Conservation (phyloP, 2,797 vertebrate species). For the Nasua narica region DNA sequence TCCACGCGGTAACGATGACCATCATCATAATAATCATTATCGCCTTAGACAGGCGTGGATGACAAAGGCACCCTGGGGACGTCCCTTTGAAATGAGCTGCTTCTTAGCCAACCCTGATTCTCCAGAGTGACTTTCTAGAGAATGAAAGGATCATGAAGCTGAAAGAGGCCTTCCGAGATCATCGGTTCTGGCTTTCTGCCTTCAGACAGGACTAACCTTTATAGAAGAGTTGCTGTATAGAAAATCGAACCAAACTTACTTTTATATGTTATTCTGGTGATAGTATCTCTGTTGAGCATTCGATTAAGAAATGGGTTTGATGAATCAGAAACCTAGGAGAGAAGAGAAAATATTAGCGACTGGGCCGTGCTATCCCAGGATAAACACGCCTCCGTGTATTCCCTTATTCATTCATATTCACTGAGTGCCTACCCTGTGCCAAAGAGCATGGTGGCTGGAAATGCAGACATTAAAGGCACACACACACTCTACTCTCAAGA, state of each 20-base stretch:
- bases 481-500: not conserved
- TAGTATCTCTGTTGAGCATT: slow-evolving; percentile 99
- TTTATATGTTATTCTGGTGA: slow-evolving; percentile 99
- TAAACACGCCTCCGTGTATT: not conserved
- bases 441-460: not conserved
- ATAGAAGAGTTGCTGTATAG: not conserved
- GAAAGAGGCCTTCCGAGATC: not conserved
- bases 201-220: slow-evolving; percentile 38
- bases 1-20: not conserved
- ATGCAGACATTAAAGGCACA: not conserved
- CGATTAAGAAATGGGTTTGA: slow-evolving; percentile 98
- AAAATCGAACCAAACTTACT: slow-evolving; percentile 89
- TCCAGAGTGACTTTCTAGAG: not conserved
- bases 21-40: slow-evolving; percentile 38
- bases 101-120: slow-evolving; percentile 17
- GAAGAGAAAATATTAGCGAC: slow-evolving; percentile 35
- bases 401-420: not conserved
- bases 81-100: not conserved
- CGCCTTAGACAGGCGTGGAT: slow-evolving; percentile 23
- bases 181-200: slow-evolving; percentile 41
- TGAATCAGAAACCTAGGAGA: slow-evolving; percentile 94
- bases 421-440: not conserved
- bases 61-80: slow-evolving; percentile 14
- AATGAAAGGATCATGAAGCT: slow-evolving; percentile 33
- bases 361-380: not conserved